Base-by-base conservation (phyloP, 2,797 vertebrate genomes). In the Stomatorhinus walkeri region DNA sequence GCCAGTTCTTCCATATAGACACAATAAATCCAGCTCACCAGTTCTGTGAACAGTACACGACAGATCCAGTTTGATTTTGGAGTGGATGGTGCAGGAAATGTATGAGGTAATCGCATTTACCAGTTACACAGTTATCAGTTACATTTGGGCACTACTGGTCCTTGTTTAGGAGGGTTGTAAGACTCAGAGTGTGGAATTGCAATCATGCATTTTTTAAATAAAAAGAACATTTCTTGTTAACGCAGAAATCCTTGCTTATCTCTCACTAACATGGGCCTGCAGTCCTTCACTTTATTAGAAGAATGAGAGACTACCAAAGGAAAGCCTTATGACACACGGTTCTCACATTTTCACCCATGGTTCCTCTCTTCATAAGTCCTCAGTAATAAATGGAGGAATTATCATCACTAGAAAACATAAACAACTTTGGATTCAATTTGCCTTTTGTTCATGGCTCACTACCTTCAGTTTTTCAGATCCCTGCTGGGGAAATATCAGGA, bases 371-470 rank as follows among this genome's bases (percentile, higher is more conserved):
- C 81, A 85, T 28, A 48, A 85, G 19, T 49, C 81, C 22, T 85
- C 81, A 24, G 48, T 85, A 51, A 28, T 85, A 85, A 49, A 85
- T 51, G 43, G 22, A 51, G n/a, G n/a, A 85, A 49, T 81, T 81
- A 81, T 81, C 19, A 81, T 46, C 22, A 51, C 43, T 85, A 24
- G 81, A 51, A 85, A 85, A 51, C 81, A 85, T 85, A 85, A 51
- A 85, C 81, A 85, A 49, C 81, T 85, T 51, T 49, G 43, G 48
- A 85, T 49, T 49, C 48, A 48, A 85, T 49, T 85, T 85, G n/a
- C 43, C n/a, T 28, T 85, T 85, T 85, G 81, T 85, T 85, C n/a
- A 85, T 28, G 81, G 81, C 81, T 85, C 43, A 28, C 43, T 85
- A 51, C 22, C 81, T 51, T 85, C 46, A 51, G 81, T 28, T 43